phyloP scores from a whole-genome alignment of 2,888 invertebrate genomes.

The Philaethria dido region DNA sequence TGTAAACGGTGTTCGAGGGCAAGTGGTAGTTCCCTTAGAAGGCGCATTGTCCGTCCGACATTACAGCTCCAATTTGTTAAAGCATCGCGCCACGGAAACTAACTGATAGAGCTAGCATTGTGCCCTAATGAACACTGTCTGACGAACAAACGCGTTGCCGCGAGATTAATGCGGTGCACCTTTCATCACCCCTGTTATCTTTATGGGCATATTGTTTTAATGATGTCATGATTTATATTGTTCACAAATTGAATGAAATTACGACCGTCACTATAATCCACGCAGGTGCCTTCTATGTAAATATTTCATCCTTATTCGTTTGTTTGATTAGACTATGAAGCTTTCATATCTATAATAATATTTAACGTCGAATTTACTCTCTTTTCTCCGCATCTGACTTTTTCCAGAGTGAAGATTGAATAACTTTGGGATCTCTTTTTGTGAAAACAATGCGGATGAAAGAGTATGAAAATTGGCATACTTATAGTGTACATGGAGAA shows the following conservation, averaged over 20 bases:
- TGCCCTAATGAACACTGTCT: slow-evolving; percentile 77
- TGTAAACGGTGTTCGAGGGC: slow-evolving; percentile 10
- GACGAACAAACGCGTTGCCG: slow-evolving; percentile 66
- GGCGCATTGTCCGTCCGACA: slow-evolving; percentile 60
- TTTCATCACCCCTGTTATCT: slow-evolving; percentile 68
- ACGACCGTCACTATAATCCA: not conserved
- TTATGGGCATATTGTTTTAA: slow-evolving; percentile 67
- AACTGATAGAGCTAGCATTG: slow-evolving; percentile 75
- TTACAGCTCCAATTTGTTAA: slow-evolving; percentile 72
- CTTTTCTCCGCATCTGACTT: too few species aligned
- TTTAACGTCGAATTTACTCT: too few species aligned
- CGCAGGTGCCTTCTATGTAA: not conserved
- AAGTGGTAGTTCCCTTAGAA: not conserved
- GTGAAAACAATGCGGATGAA: too few species aligned
- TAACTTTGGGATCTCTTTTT: too few species aligned
- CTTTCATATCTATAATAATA: too few species aligned
- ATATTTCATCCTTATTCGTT: not conserved
- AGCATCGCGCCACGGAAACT: slow-evolving; percentile 68
- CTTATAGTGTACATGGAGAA: too few species aligned
- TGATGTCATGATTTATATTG: slow-evolving; percentile 56
- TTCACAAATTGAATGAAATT: slow-evolving; percentile 31
- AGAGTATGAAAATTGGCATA: too few species aligned
- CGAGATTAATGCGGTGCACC: slow-evolving; percentile 70
- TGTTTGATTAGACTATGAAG: not conserved
- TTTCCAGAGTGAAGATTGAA: too few species aligned